Base-by-base conservation (phyloP, 1,140 invertebrate genomes). In the Bombus huntii region DNA sequence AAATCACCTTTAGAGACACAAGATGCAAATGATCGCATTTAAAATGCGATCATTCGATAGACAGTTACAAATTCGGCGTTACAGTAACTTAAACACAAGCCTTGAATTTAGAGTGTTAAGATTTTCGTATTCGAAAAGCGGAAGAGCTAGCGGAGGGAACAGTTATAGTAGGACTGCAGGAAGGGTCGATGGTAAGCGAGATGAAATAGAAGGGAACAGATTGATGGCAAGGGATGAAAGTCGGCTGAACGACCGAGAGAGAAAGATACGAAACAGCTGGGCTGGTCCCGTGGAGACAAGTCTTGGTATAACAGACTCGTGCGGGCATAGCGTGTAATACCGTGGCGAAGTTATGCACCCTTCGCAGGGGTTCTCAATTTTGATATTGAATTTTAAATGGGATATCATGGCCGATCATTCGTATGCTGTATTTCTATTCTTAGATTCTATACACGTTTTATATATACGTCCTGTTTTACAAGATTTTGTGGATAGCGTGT, bases 261-360 rank as follows among this genome's bases (percentile, higher is more conserved):
- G 83, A 91, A 90, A 90, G 91, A 92, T 87, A 91, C 79, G 86
- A 91, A 91, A 92, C 92, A 93, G 92, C 92, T 94, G 93, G 91
- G 89, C 86, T 78, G 72, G 85, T 90, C 91, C 85, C 90, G 89
- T 87, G 86, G 91, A 91, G 92, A 92, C 92, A 90, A 91, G 89
- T 87, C 90, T 91, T 86, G 89, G 91, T 93, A 75, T 84, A 80
- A 89, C 86, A 78, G 85, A 89, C 85, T 88, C 34, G 75, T 37
- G 88, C 92, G 88, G 86, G 78, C 85, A 83, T 66, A 57, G 62
- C 80, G 86, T 82, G 86, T 90, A 88, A 90, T 87, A 86, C 81
- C 77, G 75, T 87, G 25, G 37, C 79, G 71, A 53, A 91, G 87
- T 86, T 91, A 91, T 90, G 83, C 88, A 92, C 91, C 91, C 92